phyloP scores from a whole-genome alignment of 2,888 invertebrate genomes.

The Drosophila borealis region DNA sequence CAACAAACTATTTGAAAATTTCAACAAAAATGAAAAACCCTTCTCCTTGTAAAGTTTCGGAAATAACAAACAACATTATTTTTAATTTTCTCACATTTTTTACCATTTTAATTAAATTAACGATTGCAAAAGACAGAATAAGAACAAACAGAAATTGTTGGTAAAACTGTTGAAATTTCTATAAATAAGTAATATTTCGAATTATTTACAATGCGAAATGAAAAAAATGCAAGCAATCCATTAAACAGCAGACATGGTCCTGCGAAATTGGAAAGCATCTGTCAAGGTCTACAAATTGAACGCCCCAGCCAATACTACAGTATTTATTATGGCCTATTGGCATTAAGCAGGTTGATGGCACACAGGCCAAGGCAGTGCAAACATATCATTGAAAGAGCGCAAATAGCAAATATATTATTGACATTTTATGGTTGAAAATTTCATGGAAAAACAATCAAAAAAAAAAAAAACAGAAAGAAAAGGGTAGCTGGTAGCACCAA shows the following conservation, averaged over 20 bases:
- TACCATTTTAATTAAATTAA: neutral
- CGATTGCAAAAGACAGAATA: neutral
- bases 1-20: too few species aligned
- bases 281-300: neutral
- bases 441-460: constrained; percentile 65
- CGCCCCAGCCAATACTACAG: constrained; percentile 36
- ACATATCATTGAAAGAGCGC: constrained; percentile 42
- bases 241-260: constrained; percentile 3
- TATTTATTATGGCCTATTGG: constrained; percentile 65
- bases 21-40: too few species aligned
- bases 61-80: neutral
- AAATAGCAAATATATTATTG: constrained; percentile 73
- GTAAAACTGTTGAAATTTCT: neutral
- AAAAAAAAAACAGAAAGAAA: constrained; percentile 23
- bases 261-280: neutral
- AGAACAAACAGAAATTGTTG: neutral
- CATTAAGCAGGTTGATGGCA: constrained; percentile 51
- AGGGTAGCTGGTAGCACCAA: constrained; percentile 44
- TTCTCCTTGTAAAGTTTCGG: neutral
- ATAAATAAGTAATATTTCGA: neutral
- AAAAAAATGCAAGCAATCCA: constrained; percentile 1
- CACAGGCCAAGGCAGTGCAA: constrained; percentile 35
- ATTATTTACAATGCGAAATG: neutral
- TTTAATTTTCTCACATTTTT: neutral
- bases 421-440: constrained; percentile 72